Base-by-base conservation (phyloP, 2,888 invertebrate genomes). In the Papilio elwesi region DNA sequence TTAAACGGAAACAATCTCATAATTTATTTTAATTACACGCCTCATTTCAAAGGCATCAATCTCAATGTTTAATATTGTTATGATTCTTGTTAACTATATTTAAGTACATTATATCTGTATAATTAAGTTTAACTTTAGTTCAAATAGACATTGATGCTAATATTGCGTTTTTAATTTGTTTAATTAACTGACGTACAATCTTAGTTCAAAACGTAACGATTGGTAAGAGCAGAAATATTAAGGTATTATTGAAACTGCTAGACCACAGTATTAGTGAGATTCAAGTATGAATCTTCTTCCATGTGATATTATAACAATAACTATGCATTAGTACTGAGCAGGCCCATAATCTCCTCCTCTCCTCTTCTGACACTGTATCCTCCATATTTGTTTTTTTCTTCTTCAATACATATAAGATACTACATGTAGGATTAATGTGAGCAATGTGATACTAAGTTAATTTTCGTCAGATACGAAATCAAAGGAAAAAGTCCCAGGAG, bases 381-480 rank as follows among this genome's bases (percentile, higher is more conserved):
- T 43, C 43, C 43, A 6, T 55, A 11, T 12, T 11, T 26, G 16
- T 16, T 26, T 26, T 11, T 12, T 11, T 26, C 11, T 16, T 26
- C 11, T 11, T 16, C 7, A 43, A 43, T 43, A 43, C 53, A 55
- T 16, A 51, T 51, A 57, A 13, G 12, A 57, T 57, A 7, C 6
- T 59, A 59, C 9, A 59, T 59, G 9, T 59, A 13, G n/a, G n/a
- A n/a, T 59, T n/a, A 38, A 59, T 59, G 38, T n/a, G 0, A 16
- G 26, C 77, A 74, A 78, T 69, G 73, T 74, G 67, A 78, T 78
- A 78, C 79, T 83, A 83, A 90, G 90, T 91, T 92, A 90, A 92
- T 92, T 89, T 90, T 80, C 87, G 88, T 90, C 89, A 87, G 87
- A 90, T 89, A 87, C 83, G 78, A 86, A 91, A 91, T 92, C 93